Evolutionary conservation across 92 coral and sea anemone genomes (phyloP).

Genomic region (Chrysogorgia sp.): DNA sequence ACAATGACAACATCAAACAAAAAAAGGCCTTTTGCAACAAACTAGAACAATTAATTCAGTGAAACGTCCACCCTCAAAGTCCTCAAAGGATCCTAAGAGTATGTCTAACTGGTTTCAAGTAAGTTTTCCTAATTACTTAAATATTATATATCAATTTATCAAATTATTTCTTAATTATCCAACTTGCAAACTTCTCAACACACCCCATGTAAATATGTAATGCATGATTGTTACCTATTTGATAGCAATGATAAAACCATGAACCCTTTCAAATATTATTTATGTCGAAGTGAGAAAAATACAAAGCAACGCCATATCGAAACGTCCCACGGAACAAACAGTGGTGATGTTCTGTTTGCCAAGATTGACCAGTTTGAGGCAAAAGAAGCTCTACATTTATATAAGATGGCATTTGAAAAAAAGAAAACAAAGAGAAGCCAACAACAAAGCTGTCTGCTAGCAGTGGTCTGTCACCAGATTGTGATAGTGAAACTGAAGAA

Average conservation of each 20-base stretch:
- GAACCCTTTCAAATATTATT: slow-evolving; percentile 11
- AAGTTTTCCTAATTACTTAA: too few relatives aligned
- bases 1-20: too few relatives aligned
- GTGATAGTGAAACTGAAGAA: slow-evolving; percentile 3
- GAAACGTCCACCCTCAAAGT: too few relatives aligned
- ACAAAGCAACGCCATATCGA: slow-evolving; percentile 11
- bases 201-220: too few relatives aligned
- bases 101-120: too few relatives aligned
- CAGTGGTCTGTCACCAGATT: slow-evolving; percentile 7
- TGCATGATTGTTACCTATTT: not conserved
- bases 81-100: too few relatives aligned
- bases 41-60: too few relatives aligned
- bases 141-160: too few relatives aligned
- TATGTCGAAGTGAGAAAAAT: slow-evolving; percentile 18
- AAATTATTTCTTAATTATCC: too few relatives aligned
- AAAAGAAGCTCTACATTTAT: slow-evolving; percentile 14
- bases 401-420: not conserved
- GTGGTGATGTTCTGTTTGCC: slow-evolving; percentile 1
- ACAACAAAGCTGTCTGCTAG: not conserved
- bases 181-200: too few relatives aligned
- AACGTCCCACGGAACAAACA: not conserved
- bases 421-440: not conserved
- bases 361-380: not conserved
- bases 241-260: slow-evolving; percentile 17
- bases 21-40: too few relatives aligned